A percentile compares a stretch with the other conserved stretches of the same genome.
Conservation (phyloP, 2,888 invertebrate species). For the Anoplius nigerrimus region DNA sequence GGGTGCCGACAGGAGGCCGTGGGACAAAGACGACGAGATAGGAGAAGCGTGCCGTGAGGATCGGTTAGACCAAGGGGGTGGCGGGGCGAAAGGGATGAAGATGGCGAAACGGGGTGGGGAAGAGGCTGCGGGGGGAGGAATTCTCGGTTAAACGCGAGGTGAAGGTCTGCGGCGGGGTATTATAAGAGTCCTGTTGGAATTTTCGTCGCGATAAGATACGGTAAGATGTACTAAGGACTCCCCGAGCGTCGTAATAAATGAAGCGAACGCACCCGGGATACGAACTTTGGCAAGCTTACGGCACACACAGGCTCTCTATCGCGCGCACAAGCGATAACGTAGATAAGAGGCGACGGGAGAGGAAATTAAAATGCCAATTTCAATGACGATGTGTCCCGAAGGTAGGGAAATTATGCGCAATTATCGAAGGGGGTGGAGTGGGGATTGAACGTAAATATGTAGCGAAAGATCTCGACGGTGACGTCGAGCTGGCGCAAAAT, state of each 20-base stretch:
- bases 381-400: no score
- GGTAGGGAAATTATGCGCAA: no score
- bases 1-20: no score
- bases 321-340: no score
- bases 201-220: conserved; percentile 22
- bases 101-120: neutral
- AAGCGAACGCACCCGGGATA: conserved; percentile 28
- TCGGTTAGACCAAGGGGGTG: no score
- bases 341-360: no score
- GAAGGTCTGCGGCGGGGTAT: neutral
- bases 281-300: conserved; percentile 29
- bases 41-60: neutral
- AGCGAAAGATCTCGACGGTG: no score
- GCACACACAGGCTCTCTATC: no score
- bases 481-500: no score
- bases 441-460: no score
- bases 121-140: neutral
- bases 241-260: conserved; percentile 43
- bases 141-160: neutral
- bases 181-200: conserved; percentile 24
- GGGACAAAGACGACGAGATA: neutral
- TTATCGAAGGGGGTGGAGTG: no score
- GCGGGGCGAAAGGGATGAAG: neutral
- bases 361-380: no score
- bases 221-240: conserved; percentile 29